These are phyloP conservation scores for Oryzias melastigma DNA, from an alignment of 2,113 vertebrate genomes.

Conservation along the genomic window DNA sequence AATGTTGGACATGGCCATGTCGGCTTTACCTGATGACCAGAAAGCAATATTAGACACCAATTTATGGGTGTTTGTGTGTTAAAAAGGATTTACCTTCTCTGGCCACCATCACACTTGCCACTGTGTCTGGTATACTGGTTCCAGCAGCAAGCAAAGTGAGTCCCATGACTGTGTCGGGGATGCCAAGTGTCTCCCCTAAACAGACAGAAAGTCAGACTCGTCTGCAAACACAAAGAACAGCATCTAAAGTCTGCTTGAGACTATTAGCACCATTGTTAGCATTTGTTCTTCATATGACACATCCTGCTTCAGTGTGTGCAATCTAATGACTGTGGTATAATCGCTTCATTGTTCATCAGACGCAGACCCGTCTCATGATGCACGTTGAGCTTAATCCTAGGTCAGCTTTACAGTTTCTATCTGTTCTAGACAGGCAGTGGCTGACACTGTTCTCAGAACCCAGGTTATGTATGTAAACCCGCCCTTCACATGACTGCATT, in stretches of 20 bases:
- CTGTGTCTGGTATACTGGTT: constrained; percentile 95
- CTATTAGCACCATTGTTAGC: background rate
- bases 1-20: constrained; percentile 99
- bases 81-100: constrained; percentile 83
- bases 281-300: constrained; percentile 21
- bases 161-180: constrained; percentile 97
- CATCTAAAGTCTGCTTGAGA: no score
- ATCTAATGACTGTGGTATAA: constrained; percentile 55
- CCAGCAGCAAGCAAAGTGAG: constrained; percentile 94
- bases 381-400: constrained; percentile 1
- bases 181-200: constrained; percentile 88
- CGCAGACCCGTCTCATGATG: constrained; percentile 62
- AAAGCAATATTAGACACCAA: background rate
- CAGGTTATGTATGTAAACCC: constrained; percentile 16
- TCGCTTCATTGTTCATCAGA: constrained; percentile 66
- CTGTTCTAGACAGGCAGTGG: constrained; percentile 1
- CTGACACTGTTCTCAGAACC: constrained; percentile 7
- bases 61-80: background rate
- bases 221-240: background rate
- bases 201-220: background rate
- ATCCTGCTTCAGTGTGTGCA: constrained; percentile 33
- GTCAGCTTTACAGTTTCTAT: constrained; percentile 19
- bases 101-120: constrained; percentile 93
- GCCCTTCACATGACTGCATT: constrained; percentile 61
- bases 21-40: constrained; percentile 84